Evolutionary conservation across 2,888 invertebrate species (phyloP).

Genomic region (Deladenus siricidicola): DNA sequence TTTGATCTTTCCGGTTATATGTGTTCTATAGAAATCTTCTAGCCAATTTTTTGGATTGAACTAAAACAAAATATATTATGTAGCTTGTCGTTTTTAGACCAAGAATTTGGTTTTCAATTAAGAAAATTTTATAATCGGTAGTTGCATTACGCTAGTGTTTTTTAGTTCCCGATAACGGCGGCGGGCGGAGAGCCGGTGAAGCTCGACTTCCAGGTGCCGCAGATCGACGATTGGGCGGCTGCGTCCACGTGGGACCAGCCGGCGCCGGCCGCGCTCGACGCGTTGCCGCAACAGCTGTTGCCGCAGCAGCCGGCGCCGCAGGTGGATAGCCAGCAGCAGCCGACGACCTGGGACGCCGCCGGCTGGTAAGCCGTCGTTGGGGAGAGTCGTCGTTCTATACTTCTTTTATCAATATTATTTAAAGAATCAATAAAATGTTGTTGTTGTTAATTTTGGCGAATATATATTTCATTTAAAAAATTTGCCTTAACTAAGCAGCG

Average conservation of each 20-base stretch:
- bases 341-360: neutral
- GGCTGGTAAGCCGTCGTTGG: neutral
- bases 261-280: neutral
- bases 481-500: no score
- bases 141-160: neutral
- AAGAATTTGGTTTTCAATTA: no score
- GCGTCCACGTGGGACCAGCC: slow-evolving; percentile 20
- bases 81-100: no score
- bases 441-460: no score
- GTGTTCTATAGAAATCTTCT: no score
- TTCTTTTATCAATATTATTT: no score
- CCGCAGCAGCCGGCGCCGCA: neutral
- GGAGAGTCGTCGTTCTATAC: neutral
- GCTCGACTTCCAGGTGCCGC: slow-evolving; percentile 24
- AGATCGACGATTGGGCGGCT: slow-evolving; percentile 31
- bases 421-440: neutral
- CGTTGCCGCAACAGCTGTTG: neutral
- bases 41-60: no score
- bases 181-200: slow-evolving; percentile 23
- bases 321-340: neutral
- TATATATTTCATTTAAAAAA: no score
- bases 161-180: neutral
- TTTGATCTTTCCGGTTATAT: no score
- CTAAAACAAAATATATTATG: no score
- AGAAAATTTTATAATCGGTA: no score